phyloP scores from a whole-genome alignment of 2,113 vertebrate species.

The Rhipidura dahli region DNA sequence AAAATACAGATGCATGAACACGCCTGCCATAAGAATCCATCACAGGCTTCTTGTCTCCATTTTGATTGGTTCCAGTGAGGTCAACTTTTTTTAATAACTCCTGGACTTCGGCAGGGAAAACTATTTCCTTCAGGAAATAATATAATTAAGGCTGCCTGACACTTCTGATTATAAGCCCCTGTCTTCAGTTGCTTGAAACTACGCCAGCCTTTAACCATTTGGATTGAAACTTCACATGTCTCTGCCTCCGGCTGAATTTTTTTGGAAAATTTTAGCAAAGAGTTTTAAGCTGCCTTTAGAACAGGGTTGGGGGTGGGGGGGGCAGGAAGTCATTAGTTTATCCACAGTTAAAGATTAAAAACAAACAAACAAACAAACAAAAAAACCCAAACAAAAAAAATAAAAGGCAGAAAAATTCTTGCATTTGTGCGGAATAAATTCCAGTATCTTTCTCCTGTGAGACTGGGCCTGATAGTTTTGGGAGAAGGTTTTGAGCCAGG shows the following conservation, averaged over 20 bases:
- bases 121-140: conserved; percentile 66
- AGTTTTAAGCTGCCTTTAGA: conserved; percentile 25
- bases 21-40: neutral
- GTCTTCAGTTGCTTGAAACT: conserved; percentile 61
- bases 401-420: neutral
- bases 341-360: neutral
- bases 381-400: neutral
- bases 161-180: conserved; percentile 63
- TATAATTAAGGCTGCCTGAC: conserved; percentile 65
- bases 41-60: conserved; percentile 53
- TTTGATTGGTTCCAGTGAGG: conserved; percentile 63
- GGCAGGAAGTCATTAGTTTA: neutral
- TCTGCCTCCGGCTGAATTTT: conserved; percentile 55
- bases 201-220: conserved; percentile 55
- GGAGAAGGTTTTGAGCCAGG: neutral
- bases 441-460: neutral
- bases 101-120: conserved; percentile 59
- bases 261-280: conserved; percentile 50
- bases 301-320: neutral
- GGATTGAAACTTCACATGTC: conserved; percentile 57
- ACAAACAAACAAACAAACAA: no score
- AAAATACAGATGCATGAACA: neutral
- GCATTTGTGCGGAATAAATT: neutral
- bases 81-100: conserved; percentile 68
- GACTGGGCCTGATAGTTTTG: neutral